Evolutionary conservation across 2,797 vertebrate genomes (phyloP), one percentile per base, ranked within the genome.

Genomic region (Heterohyrax brucei): DNA sequence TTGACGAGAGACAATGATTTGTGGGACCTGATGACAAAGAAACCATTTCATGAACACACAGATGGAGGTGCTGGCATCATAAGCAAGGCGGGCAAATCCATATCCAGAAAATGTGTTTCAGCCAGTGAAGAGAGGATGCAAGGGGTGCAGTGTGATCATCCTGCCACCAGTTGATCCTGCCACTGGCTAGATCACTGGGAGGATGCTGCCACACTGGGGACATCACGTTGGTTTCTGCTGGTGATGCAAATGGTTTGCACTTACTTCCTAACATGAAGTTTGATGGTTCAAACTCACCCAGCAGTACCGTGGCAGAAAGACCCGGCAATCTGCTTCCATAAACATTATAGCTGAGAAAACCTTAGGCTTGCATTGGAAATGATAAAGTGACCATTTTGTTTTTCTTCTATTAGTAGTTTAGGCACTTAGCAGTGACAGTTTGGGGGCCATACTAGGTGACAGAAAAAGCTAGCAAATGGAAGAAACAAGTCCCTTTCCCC

Each of bases 81-180:
- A 10, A 21, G 39, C 75, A 80, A 53, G 73, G 68, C 85, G 97
- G 77, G 87, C 33, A 96, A 93, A 96, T 94, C 93, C 89, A 89
- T 93, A 94, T 33, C 73, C 95, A 72, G 77, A 81, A 94, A 91
- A 66, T 87, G 75, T 68, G 72, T 83, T 86, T 77, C 70, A 56
- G 89, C 75, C 68, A 70, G 84, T 78, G 73, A 94, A 94, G 77
- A 93, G 48, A 92, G 77, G 82, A 90, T 3, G 68, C 77, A 91
- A 83, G 46, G 30, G 24, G 76, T 93, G 13, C 22, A 68, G 61
- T 48, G 53, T 70, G 89, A 94, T 91, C 87, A 96, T 84, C 94
- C 91, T 89, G 61, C 79, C 78, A 93, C 75, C 78, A 91, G 89
- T 95, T 46, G 79, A 39, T 18, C 68, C 5, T 33, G 18, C 68